Evolutionary conservation across 2,888 invertebrate genomes (phyloP).

Genomic region (Amiota minor): DNA sequence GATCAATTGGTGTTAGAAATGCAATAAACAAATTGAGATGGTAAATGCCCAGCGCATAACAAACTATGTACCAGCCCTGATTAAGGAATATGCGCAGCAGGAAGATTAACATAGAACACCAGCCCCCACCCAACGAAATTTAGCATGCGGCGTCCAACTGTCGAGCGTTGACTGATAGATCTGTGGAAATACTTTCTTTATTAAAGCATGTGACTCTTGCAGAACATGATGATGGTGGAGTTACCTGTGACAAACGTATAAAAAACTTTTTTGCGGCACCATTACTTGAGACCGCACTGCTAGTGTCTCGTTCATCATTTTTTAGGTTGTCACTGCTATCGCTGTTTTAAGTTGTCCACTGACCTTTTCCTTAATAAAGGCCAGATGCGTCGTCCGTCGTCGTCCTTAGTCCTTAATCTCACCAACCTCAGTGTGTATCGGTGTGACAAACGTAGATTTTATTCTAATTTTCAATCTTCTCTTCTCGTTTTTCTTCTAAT

Average conservation of each 20-base stretch:
- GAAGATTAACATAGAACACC: conserved; percentile 80
- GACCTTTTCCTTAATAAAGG: neutral
- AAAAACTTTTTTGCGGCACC: conserved; percentile 71
- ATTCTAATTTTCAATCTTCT: neutral
- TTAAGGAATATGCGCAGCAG: conserved; percentile 86
- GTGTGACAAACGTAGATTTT: neutral
- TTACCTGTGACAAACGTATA: conserved; percentile 72
- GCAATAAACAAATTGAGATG: conserved; percentile 99
- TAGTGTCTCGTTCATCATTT: conserved; percentile 73
- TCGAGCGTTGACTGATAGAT: conserved; percentile 88
- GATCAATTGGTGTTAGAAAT: conserved; percentile 99
- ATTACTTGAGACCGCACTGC: conserved; percentile 58
- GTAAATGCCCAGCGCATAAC: conserved; percentile 99
- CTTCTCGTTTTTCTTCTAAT: neutral
- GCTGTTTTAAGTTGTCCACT: neutral
- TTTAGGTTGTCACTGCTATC: conserved; percentile 8
- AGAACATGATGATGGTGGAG: conserved; percentile 2
- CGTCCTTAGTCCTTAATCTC: neutral
- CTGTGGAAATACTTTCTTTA: conserved; percentile 49
- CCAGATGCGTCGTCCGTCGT: neutral
- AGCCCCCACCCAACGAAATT: conserved; percentile 86
- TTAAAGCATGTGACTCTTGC: conserved; percentile 8
- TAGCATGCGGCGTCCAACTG: conserved; percentile 87
- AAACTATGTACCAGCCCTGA: conserved; percentile 99
- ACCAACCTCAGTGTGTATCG: neutral